A percentile compares a stretch with the other conserved stretches of the same genome.
phyloP scores from a whole-genome alignment of 2,888 invertebrate species.

The Xylophagus ater region DNA sequence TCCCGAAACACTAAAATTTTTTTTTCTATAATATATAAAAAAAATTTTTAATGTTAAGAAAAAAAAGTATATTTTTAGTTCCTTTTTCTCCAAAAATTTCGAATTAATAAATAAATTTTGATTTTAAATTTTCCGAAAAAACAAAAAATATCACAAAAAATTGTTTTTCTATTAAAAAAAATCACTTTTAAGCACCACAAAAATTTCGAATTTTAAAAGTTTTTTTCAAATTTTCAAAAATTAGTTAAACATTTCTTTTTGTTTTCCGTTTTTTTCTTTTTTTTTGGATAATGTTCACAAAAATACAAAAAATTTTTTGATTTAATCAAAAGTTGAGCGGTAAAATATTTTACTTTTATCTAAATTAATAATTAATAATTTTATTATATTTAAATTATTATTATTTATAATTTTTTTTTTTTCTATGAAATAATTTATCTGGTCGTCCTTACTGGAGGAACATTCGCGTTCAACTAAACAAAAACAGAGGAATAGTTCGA shows the following conservation, averaged over 20 bases:
- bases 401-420: constrained; percentile 3
- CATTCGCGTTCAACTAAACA: constrained; percentile 35
- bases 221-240: not conserved
- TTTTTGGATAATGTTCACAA: not conserved
- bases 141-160: constrained; percentile 11
- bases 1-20: too few relatives aligned
- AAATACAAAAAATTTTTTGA: not conserved
- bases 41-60: too few relatives aligned
- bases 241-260: too few relatives aligned
- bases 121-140: not conserved
- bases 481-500: constrained; percentile 12
- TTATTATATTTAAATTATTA: too few relatives aligned
- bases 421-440: not conserved
- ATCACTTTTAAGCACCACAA: constrained; percentile 12
- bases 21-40: too few relatives aligned
- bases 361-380: constrained; percentile 2
- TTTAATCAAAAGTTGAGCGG: not conserved
- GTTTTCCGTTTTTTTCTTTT: too few relatives aligned
- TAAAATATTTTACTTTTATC: constrained; percentile 7
- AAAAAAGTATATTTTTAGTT: too few relatives aligned
- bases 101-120: not conserved
- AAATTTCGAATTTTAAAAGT: not conserved
- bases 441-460: constrained; percentile 36
- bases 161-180: too few relatives aligned
- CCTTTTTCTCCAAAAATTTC: too few relatives aligned